Evolutionary conservation across 2,888 invertebrate genomes (phyloP), one percentile per base, ranked within the genome.

Genomic region (Byasa hedistus): DNA sequence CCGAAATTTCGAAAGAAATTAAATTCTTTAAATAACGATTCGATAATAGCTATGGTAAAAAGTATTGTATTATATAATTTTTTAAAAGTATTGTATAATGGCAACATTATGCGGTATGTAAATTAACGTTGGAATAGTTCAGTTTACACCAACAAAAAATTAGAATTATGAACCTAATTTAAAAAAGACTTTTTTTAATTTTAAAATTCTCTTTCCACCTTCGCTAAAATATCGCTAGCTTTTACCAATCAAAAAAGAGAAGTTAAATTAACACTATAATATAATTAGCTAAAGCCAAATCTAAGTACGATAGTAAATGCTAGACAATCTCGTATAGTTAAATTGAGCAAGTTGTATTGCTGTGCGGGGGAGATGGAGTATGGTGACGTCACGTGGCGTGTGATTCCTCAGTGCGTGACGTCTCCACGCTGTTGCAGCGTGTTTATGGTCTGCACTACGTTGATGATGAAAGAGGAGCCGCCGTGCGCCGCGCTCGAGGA

Each of bases 371-470:
- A 15, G 32, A 10, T 27, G 54, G 12, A 15, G 1, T 10, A 12
- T 19, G 2, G 39, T 22, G 54, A 44, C 15, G 58, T 8, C 27
- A 52, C 39, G 52, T 24, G 39, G 17, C 27, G 48, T n/a, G 10
- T 21, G 27, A 4, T 15, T 21, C 44, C 52, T 67, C 69, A 73
- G 44, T 72, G 59, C 22, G 69, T 72, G 64, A 70, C 62, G 64
- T 75, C 74, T 65, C 75, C 75, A 56, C 75, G 68, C 55, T 78
- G 77, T 64, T 78, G 76, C 32, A 75, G 66, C 12, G 74, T 69
- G 70, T 70, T 73, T 52, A 77, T 72, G 65, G 73, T 79, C 63
- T 74, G 76, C 61, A 77, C 71, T 24, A 79, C 74, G 70, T 76
- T 79, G 69, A 79, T 78, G 67, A 77, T 71, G 72, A 77, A 69